Percentiles rank a stretch among this genome's conserved stretches.
Conservation (phyloP, 2,797 vertebrate genomes). For the Phylloscopus collybita region DNA sequence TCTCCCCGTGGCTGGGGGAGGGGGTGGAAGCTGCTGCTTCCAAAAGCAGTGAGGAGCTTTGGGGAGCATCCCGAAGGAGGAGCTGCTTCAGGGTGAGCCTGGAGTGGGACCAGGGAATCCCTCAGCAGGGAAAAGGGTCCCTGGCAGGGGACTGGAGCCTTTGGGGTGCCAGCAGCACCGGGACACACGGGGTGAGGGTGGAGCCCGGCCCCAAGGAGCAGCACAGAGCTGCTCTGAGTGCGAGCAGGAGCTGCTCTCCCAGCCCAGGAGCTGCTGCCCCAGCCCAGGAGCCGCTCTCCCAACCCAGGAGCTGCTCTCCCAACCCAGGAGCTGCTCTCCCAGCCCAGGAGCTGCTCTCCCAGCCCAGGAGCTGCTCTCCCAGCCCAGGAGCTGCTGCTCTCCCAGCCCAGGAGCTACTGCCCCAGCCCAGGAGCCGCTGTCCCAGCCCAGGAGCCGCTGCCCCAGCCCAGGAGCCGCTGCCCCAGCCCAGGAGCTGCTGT, state of each 20-base stretch:
- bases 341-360: too few species aligned
- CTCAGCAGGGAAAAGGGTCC: too few species aligned
- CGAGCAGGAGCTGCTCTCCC: not conserved
- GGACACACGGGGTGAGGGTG: rapidly evolving
- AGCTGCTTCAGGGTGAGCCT: not conserved
- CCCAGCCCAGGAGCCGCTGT: too few species aligned
- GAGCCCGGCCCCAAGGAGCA: not conserved
- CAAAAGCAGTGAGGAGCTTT: not conserved
- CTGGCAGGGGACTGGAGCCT: not conserved
- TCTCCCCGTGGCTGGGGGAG: rapidly evolving
- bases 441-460: too few species aligned
- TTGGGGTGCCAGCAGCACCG: not conserved
- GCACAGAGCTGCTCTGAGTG: not conserved
- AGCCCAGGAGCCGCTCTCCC: too few species aligned
- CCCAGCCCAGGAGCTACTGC: too few species aligned
- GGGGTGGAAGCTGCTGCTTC: not conserved
- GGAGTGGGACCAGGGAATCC: not conserved
- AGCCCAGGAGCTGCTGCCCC: not conserved
- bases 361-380: too few species aligned
- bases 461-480: too few species aligned
- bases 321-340: too few species aligned
- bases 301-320: too few species aligned
- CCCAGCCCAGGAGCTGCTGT: too few species aligned
- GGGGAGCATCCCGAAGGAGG: not conserved
- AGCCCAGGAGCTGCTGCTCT: too few species aligned